Evolutionary conservation across 2,113 vertebrate genomes (phyloP).

Genomic region (Cariama cristata): DNA sequence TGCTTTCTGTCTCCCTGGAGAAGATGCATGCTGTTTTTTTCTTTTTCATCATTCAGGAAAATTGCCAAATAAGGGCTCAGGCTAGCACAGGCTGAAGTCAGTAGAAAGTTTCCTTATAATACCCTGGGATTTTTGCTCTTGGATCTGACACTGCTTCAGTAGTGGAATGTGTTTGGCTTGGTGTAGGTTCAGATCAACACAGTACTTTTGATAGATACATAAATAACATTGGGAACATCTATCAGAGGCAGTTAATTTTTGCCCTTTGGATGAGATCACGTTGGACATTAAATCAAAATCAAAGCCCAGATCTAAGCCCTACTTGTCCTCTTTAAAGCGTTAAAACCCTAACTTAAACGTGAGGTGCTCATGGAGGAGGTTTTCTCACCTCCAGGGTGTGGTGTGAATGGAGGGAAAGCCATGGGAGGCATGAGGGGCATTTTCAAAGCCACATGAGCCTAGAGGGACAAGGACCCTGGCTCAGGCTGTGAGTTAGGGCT

Average conservation of each 20-base stretch:
- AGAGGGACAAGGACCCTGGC: neutral
- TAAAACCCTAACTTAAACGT: neutral
- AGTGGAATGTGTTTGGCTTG: neutral
- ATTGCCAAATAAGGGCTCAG: constrained; percentile 25
- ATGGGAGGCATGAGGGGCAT: neutral
- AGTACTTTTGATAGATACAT: neutral
- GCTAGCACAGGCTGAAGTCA: neutral
- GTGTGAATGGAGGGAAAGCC: neutral
- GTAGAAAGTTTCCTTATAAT: neutral
- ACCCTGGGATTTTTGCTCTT: constrained; percentile 4
- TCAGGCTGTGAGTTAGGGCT: neutral
- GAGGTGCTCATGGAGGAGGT: neutral
- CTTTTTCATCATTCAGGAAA: constrained; percentile 14
- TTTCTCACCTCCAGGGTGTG: neutral
- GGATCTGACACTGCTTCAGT: neutral
- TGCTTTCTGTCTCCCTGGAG: constrained; percentile 16
- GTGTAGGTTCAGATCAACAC: neutral
- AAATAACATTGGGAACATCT: neutral
- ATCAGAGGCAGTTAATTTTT: neutral
- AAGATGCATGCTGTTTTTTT: neutral
- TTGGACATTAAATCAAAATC: neutral
- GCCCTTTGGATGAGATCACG: neutral
- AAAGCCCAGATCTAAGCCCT: neutral
- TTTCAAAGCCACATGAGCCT: neutral
- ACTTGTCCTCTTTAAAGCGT: neutral